Evolutionary conservation across 2,113 vertebrate species (phyloP).

Genomic region (Desmodus rotundus): DNA sequence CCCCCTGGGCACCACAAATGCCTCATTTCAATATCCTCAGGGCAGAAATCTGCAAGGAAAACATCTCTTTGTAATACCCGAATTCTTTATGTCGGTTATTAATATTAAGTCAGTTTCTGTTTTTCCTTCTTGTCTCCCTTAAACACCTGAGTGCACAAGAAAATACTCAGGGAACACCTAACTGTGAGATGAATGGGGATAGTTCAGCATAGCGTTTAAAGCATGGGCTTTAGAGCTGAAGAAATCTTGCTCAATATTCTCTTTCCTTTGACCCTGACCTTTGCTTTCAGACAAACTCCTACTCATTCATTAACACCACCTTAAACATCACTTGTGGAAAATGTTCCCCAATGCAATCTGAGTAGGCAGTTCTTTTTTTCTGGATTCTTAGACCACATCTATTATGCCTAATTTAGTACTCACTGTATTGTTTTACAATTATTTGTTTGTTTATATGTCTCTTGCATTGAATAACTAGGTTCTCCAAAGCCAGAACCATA

Average conservation of each 20-base stretch:
- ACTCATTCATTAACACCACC: constrained; percentile 30
- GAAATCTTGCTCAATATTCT: neutral
- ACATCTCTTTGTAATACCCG: neutral
- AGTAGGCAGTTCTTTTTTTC: neutral
- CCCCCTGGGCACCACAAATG: neutral
- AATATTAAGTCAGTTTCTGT: neutral
- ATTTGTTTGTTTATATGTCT: neutral
- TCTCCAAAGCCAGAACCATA: neutral
- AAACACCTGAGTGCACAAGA: neutral
- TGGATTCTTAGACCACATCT: neutral
- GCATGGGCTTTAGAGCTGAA: neutral
- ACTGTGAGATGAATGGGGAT: neutral
- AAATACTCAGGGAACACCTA: neutral
- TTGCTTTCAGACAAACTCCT: constrained; percentile 49
- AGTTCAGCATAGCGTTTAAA: neutral
- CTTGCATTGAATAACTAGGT: neutral
- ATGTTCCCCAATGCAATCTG: neutral
- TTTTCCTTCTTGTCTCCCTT: constrained; percentile 11
- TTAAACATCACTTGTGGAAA: constrained; percentile 26
- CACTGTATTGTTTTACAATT: neutral
- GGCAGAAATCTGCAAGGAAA: neutral
- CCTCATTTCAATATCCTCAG: constrained; percentile 35
- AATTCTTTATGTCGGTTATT: neutral
- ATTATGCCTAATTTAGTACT: neutral
- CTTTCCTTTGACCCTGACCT: neutral